phyloP scores from a whole-genome alignment of 2,113 vertebrate genomes.

The Xyrauchen texanus region DNA sequence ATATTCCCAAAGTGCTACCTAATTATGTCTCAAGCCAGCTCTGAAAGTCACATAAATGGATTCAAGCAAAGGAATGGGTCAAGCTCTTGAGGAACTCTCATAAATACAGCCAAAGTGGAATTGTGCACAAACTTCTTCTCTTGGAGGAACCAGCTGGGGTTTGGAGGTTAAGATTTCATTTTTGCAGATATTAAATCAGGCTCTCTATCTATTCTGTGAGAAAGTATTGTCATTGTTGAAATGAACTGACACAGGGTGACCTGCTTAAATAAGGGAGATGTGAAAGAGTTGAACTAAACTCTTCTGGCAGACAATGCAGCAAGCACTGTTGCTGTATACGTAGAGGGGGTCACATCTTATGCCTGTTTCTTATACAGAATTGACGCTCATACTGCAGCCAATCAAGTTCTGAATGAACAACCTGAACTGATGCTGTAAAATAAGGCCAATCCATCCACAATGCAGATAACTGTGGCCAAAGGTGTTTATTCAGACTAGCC shows the following conservation, averaged over 20 bases:
- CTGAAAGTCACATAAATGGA: conserved; percentile 5
- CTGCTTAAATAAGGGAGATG: conserved; percentile 55
- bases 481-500: conserved; percentile 9
- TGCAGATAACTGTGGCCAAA: conserved; percentile 8
- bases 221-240: conserved; percentile 51
- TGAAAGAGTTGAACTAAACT: conserved; percentile 47
- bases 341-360: conserved; percentile 34
- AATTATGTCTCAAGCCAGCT: not conserved
- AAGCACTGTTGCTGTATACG: not conserved
- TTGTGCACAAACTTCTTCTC: conserved; percentile 36
- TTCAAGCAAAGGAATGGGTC: conserved; percentile 7
- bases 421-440: not conserved
- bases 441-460: not conserved
- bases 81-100: conserved; percentile 31
- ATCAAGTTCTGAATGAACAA: conserved; percentile 12
- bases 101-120: conserved; percentile 39
- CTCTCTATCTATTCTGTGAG: conserved; percentile 40
- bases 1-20: conserved; percentile 4
- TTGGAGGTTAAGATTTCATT: conserved; percentile 52
- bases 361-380: conserved; percentile 17
- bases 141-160: conserved; percentile 29
- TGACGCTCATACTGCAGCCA: conserved; percentile 8
- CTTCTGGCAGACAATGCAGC: conserved; percentile 44
- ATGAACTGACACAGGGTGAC: conserved; percentile 55
- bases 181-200: conserved; percentile 52